phyloP scores from a whole-genome alignment of 2,888 invertebrate genomes.

The Tetranychus piercei region DNA sequence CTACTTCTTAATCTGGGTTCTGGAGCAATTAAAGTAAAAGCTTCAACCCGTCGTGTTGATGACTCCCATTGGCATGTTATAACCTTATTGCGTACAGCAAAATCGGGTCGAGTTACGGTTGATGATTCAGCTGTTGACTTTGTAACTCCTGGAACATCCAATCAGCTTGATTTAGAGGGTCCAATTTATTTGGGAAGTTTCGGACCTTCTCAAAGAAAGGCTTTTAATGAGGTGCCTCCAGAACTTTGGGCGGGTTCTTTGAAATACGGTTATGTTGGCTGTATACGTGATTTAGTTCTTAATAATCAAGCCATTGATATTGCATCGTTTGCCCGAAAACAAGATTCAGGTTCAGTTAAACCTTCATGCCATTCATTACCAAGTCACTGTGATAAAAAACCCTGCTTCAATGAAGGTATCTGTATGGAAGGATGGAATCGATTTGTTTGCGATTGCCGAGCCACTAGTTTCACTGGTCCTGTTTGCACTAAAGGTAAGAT shows the following conservation, averaged over 20 bases:
- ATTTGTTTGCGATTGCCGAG: slow-evolving; percentile 75
- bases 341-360: slow-evolving; percentile 72
- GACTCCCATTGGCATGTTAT: slow-evolving; percentile 87
- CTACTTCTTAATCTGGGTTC: slow-evolving; percentile 78
- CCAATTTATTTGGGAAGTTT: slow-evolving; percentile 73
- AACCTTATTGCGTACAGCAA: slow-evolving; percentile 56
- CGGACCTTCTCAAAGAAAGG: slow-evolving; percentile 38
- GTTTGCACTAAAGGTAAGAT: slow-evolving; percentile 63
- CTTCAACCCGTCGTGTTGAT: slow-evolving; percentile 53
- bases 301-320: slow-evolving; percentile 74
- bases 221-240: slow-evolving; percentile 48
- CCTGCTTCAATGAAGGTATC: slow-evolving; percentile 69
- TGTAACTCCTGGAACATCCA: slow-evolving; percentile 61
- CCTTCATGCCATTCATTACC: slow-evolving; percentile 58
- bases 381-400: slow-evolving; percentile 44
- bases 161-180: slow-evolving; percentile 68
- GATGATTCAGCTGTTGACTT: slow-evolving; percentile 66
- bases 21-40: slow-evolving; percentile 65
- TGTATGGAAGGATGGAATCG: slow-evolving; percentile 91
- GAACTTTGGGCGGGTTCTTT: slow-evolving; percentile 77
- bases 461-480: slow-evolving; percentile 67
- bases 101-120: slow-evolving; percentile 69
- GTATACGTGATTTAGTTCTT: slow-evolving; percentile 67
- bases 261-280: slow-evolving; percentile 79
- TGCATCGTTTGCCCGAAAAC: slow-evolving; percentile 66